These are phyloP conservation scores for Dicaeum eximium DNA, from an alignment of 2,113 vertebrate genomes.

Conservation along the genomic window DNA sequence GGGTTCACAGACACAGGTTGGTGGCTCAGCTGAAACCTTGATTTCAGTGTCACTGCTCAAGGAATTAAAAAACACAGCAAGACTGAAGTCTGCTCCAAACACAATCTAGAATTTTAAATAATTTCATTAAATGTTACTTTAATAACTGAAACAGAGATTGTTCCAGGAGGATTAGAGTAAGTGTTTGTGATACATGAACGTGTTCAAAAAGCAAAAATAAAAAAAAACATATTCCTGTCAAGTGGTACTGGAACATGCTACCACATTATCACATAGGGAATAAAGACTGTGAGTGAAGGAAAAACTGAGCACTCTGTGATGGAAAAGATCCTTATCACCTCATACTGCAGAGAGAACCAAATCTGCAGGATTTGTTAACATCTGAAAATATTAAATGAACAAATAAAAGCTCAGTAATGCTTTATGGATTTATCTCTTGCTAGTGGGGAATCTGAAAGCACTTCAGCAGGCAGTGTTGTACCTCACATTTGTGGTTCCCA, in stretches of 20 bases:
- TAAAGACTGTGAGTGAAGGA: not conserved
- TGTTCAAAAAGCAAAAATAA: not conserved
- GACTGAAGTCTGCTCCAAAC: not conserved
- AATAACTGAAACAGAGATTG: not conserved
- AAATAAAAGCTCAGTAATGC: not conserved
- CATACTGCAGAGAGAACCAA: not conserved
- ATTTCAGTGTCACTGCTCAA: not conserved
- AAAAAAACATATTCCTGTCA: not conserved
- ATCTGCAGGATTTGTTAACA: not conserved
- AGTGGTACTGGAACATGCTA: not conserved
- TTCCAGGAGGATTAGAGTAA: not conserved
- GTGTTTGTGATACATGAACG: not conserved
- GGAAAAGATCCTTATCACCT: conserved; percentile 19
- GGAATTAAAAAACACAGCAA: not conserved
- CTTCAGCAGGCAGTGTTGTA: not conserved
- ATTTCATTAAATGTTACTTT: not conserved
- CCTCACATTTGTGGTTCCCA: not conserved
- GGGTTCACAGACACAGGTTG: not conserved
- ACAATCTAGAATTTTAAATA: not conserved
- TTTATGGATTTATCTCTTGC: not conserved
- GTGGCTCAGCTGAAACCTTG: not conserved
- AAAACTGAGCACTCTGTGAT: not conserved
- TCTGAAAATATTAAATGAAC: not conserved
- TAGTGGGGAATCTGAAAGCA: not conserved
- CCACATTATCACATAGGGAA: not conserved